These are phyloP conservation scores for Sebastes matsubarae DNA, from an alignment of 2,797 vertebrate species.

Conservation along the genomic window DNA sequence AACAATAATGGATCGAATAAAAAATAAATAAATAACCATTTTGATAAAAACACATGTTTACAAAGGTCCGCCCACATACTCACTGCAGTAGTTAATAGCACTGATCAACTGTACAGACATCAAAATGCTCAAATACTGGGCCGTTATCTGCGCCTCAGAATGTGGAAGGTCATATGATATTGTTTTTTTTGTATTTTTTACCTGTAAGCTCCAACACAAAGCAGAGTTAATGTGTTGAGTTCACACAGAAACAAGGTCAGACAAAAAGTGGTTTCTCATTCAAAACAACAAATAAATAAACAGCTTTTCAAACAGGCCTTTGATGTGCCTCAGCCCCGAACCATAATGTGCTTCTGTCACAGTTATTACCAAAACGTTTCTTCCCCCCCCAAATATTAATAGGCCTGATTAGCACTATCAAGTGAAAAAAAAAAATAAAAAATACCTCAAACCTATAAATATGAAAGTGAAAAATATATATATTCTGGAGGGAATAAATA, in stretches of 20 bases:
- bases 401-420: constrained; percentile 51
- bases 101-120: constrained; percentile 16
- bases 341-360: constrained; percentile 39
- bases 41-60: constrained; percentile 27
- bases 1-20: neutral
- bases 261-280: constrained; percentile 36
- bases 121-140: constrained; percentile 23
- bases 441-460: constrained; percentile 13
- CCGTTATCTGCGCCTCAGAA: constrained; percentile 37
- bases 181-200: constrained; percentile 5
- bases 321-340: constrained; percentile 60
- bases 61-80: constrained; percentile 16
- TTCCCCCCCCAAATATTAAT: constrained; percentile 52
- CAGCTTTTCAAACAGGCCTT: constrained; percentile 50
- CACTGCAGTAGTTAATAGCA: constrained; percentile 24
- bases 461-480: constrained; percentile 21
- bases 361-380: constrained; percentile 41
- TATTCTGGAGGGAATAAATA: constrained; percentile 39
- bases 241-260: constrained; percentile 62
- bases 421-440: neutral
- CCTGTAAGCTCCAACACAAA: constrained; percentile 50
- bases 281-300: constrained; percentile 67
- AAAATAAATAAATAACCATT: neutral
- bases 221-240: constrained; percentile 57
- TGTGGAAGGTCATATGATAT: constrained; percentile 46